Base-by-base conservation (phyloP, 2,113 vertebrate genomes). In the Patagioenas fasciata region DNA sequence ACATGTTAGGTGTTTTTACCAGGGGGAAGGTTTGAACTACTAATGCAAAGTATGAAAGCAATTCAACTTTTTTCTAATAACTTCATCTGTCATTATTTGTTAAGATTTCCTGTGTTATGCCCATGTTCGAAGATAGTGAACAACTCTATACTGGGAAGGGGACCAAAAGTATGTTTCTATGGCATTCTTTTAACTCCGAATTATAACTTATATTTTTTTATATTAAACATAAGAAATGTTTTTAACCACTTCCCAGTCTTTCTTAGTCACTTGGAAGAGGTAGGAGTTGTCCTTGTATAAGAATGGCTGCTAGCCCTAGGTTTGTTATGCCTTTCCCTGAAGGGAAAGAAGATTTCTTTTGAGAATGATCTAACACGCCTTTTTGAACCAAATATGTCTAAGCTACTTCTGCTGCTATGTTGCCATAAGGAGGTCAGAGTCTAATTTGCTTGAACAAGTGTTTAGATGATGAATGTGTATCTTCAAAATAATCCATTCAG, bases 381-480 rank as follows among this genome's bases (percentile, higher is more conserved):
- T 95, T 94, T 83, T 74, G 95, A 95, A 89, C 90, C 16, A 85
- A 79, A 72, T 73, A 18, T 89, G 62, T 95, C 93, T 96, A 64
- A 92, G 38, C 60, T 90, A 83, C 71, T 95, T 88, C 56, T 11
- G 21, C 47, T 57, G 82, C 66, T 91, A 44, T 11, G 71, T 92
- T 95, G 53, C 91, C 15, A 11, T 66, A 77, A 96, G 40, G 32
- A 85, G 85, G 80, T 83, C 82, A 92, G 67, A 77, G 69, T 92
- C 86, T 96, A 75, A 64, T 90, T 97, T 97, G 65, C 80, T 93
- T 85, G 73, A 96, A 90, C 80, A 92, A 94, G 72, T 60, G 50
- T 77, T 82, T 78, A 75, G 40, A 34, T 93, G 80, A 85, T 91
- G 78, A 91, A 67, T 90, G 53, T 74, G 26, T 57, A 71, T 91